These are phyloP conservation scores for Oreochromis mossambicus DNA, from an alignment of 2,797 vertebrate species.

Conservation along the genomic window DNA sequence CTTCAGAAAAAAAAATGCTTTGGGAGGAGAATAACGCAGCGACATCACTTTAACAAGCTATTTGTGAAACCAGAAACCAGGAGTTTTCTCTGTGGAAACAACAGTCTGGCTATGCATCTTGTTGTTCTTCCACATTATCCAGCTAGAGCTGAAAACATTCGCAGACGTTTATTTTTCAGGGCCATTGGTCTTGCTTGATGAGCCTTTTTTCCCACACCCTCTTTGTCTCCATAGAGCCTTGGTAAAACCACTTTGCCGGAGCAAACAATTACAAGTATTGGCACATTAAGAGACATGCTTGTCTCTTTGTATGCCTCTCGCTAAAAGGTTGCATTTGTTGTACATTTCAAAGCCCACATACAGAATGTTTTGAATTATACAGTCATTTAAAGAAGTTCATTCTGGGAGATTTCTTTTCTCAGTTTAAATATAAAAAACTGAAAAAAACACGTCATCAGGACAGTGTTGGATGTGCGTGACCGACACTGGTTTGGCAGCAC, in stretches of 20 bases:
- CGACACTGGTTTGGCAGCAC: neutral
- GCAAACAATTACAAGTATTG: neutral
- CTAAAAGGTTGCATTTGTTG: neutral
- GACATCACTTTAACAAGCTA: neutral
- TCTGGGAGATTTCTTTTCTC: neutral
- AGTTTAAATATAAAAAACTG: neutral
- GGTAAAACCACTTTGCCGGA: neutral
- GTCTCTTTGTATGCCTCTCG: neutral
- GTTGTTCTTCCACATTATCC: neutral
- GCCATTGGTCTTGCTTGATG: neutral
- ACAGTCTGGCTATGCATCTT: neutral
- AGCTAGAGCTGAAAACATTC: neutral
- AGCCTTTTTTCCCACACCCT: neutral
- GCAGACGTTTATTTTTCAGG: neutral
- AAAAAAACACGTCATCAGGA: neutral
- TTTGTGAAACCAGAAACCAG: neutral
- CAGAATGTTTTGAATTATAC: neutral
- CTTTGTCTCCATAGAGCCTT: neutral
- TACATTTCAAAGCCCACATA: neutral
- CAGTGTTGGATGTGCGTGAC: neutral
- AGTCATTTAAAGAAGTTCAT: neutral
- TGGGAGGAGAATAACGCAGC: neutral
- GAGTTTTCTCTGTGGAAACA: neutral
- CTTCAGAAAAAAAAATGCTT: neutral
- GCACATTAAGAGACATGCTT: neutral